Evolutionary conservation across 1,140 invertebrate species (phyloP), one percentile per base, ranked within the genome.

Genomic region (Dendrolimus punctatus): DNA sequence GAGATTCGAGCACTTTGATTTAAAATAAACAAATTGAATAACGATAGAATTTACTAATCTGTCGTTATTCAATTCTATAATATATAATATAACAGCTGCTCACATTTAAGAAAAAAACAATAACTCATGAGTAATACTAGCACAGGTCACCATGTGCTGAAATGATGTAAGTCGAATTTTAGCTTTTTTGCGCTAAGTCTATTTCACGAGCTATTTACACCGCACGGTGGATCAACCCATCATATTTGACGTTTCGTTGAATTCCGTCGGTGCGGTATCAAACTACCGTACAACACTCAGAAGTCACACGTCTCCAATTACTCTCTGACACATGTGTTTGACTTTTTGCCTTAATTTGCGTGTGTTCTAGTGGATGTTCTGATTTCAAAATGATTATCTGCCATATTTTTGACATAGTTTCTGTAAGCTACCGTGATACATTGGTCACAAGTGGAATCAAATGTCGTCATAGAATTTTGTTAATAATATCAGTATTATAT

Each of bases 141-240:
- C 23, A 23, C 23, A 23, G 23, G 23, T 23, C 23, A 23, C 23
- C 23, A 23, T 23, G 23, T 23, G 23, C 23, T 23, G 23, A 23
- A 23, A 2, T 23, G 23, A 23, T 3, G 23, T 23, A 23, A 23
- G 23, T 23, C 23, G 23, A 23, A 23, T 23, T 23, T 23, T 23
- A 23, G 23, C 23, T 23, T 23, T 23, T 23, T 23, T 55, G 40
- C 8, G 40, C 37, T 40, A 47, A 49, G 47, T 48, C 10, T 57
- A 73, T 73, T 73, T 73, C 62, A 73, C 64, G 62, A 60, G 9
- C 56, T 54, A 73, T 72, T 73, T 66, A 49, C 59, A 59, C 51
- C 45, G n/a, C 38, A 44, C 39, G 45, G 23, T 23, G 55, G 64
- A 63, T 60, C 57, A 62, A 52, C 53, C 46, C 54, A 23, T 58